phyloP scores from a whole-genome alignment of 2,888 invertebrate genomes.

The Dicroscelio sp. region DNA sequence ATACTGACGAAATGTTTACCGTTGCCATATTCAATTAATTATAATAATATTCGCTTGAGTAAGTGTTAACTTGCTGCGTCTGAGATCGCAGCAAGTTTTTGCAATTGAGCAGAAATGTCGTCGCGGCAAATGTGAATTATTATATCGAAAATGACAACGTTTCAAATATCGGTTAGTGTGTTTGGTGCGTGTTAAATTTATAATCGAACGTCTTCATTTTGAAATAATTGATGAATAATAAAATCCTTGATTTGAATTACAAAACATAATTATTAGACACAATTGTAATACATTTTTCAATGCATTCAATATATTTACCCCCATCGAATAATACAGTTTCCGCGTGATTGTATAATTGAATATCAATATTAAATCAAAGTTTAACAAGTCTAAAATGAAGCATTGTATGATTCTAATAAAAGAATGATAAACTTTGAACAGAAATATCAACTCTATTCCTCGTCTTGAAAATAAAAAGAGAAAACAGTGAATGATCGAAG shows the following conservation, averaged over 20 bases:
- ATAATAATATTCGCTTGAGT: constrained; percentile 53
- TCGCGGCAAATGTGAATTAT: neutral
- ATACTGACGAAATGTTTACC: constrained; percentile 67
- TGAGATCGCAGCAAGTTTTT: neutral
- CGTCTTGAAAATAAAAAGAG: neutral
- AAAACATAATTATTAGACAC: too few species aligned
- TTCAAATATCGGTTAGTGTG: neutral
- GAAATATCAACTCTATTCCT: too few species aligned
- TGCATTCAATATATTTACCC: too few species aligned
- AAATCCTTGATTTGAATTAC: too few species aligned
- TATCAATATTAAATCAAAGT: too few species aligned
- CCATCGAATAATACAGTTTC: too few species aligned
- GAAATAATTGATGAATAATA: too few species aligned
- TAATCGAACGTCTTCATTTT: neutral
- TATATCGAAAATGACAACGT: neutral
- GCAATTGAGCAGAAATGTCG: constrained; percentile 49
- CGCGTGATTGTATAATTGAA: too few species aligned
- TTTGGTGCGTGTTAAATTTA: neutral
- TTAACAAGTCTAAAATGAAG: too few species aligned
- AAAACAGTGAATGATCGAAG: neutral
- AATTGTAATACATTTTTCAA: too few species aligned
- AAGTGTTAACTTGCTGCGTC: constrained; percentile 44
- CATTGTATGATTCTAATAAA: too few species aligned
- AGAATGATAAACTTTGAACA: too few species aligned
- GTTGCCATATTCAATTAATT: constrained; percentile 66